Percentiles rank a stretch among this genome's conserved stretches.
phyloP scores from a whole-genome alignment of 2,797 vertebrate species.

The Bovichtus diacanthus region DNA sequence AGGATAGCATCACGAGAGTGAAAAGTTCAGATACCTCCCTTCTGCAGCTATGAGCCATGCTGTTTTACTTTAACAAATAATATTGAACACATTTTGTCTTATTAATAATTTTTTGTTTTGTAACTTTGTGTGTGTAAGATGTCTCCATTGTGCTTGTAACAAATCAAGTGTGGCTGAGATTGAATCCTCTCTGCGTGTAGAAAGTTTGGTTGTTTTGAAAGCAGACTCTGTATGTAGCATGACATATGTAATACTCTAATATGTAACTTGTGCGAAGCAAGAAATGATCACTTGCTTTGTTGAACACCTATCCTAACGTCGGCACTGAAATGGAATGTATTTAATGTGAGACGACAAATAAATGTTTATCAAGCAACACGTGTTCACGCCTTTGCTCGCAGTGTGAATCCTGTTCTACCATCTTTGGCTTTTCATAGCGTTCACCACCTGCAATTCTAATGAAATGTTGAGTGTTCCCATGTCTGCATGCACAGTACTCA shows the following conservation, averaged over 20 bases:
- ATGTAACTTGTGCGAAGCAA: not conserved
- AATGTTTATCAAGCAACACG: slow-evolving; percentile 3
- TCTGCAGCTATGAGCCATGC: slow-evolving; percentile 10
- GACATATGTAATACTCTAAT: not conserved
- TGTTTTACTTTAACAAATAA: slow-evolving; percentile 5
- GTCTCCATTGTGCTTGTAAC: not conserved
- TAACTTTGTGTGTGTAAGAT: not conserved
- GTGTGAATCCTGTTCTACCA: not conserved
- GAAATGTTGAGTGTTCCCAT: too few species aligned
- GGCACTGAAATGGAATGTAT: too few species aligned
- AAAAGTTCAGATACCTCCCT: not conserved
- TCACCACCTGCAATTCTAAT: too few species aligned
- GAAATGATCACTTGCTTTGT: not conserved
- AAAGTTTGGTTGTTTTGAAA: not conserved
- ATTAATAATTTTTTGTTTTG: not conserved
- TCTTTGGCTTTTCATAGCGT: too few species aligned
- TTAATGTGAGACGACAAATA: slow-evolving; percentile 11
- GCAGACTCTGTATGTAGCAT: slow-evolving; percentile 6
- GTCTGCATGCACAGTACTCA: too few species aligned
- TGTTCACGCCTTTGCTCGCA: not conserved
- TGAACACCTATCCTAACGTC: not conserved
- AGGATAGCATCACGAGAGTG: not conserved
- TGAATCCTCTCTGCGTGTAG: not conserved
- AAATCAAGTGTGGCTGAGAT: not conserved
- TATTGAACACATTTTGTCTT: not conserved